These are phyloP conservation scores for Thysanoteuthis rhombus DNA, from an alignment of 2,888 invertebrate species.

Conservation along the genomic window DNA sequence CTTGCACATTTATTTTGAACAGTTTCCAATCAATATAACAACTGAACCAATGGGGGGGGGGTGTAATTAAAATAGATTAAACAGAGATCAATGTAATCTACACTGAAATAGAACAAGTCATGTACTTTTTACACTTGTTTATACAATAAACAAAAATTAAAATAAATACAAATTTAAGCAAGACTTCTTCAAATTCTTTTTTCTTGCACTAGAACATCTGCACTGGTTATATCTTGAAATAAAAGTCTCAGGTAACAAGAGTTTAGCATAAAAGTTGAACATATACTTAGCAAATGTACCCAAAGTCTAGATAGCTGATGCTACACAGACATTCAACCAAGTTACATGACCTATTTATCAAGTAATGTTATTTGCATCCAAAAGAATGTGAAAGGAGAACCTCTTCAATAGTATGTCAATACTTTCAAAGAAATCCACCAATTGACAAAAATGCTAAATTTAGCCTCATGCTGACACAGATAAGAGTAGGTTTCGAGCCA, in stretches of 20 bases:
- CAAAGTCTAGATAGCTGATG: background rate
- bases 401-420: background rate
- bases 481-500: background rate
- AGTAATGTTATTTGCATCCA: background rate
- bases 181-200: background rate
- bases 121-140: background rate
- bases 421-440: background rate
- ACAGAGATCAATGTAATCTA: background rate
- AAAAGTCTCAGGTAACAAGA: background rate
- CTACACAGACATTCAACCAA: background rate
- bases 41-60: background rate
- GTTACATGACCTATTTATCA: background rate
- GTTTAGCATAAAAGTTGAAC: background rate
- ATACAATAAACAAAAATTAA: background rate
- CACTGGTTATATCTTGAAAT: background rate
- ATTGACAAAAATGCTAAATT: background rate
- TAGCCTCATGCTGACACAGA: background rate
- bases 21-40: background rate
- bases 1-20: background rate
- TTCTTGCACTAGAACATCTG: background rate
- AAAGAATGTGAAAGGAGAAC: background rate
- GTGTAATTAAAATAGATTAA: slow-evolving; percentile 12
- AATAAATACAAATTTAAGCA: no score
- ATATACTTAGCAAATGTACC: background rate
- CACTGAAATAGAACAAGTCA: background rate